Base-by-base conservation (phyloP, 2,797 vertebrate genomes). In the Lepilemur ruficaudatus region DNA sequence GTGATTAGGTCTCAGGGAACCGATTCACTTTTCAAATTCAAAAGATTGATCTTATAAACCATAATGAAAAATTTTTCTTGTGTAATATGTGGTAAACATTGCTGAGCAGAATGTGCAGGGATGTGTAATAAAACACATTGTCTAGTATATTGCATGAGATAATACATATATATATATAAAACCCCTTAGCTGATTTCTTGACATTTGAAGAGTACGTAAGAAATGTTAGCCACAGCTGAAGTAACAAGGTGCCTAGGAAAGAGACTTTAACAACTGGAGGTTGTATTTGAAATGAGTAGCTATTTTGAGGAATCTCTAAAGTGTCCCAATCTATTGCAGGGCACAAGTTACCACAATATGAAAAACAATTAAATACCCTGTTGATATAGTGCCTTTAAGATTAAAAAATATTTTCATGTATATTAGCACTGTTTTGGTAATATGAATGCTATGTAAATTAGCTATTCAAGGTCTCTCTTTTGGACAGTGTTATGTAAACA, bases 111-210 rank as follows among this genome's bases (percentile, higher is more conserved):
- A 72, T 72, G 48, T 57, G n/a, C 76, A 91, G n/a, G 20, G 7
- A 59, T 82, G 83, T 38, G 25, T n/a, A 91, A 55, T 32, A 94
- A 88, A 79, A 52, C 4, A 72, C 10, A 57, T 14, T 89, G 3
- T 75, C 28, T 92, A 90, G 55, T 91, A 43, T 89, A 22, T 43
- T 88, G 25, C 10, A 63, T 92, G 10, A 92, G 93, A 55, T 96
- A 67, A 82, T 38, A 14, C 50, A 80, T 73, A 43, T 78, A 41
- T 43, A 11, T 46, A 81, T 75, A 48, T 78, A 52, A 46, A 88
- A 75, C 1, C 10, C 13, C 11, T 61, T 92, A 76, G 55, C 0
- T 30, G 32, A 85, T 89, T 78, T 23, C 15, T 15, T 96, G 65
- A 15, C 18, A 43, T 72, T 87, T 92, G 61, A 88, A 87, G 43